phyloP scores from a whole-genome alignment of 2,797 vertebrate genomes.

The Nothura maculosa region DNA sequence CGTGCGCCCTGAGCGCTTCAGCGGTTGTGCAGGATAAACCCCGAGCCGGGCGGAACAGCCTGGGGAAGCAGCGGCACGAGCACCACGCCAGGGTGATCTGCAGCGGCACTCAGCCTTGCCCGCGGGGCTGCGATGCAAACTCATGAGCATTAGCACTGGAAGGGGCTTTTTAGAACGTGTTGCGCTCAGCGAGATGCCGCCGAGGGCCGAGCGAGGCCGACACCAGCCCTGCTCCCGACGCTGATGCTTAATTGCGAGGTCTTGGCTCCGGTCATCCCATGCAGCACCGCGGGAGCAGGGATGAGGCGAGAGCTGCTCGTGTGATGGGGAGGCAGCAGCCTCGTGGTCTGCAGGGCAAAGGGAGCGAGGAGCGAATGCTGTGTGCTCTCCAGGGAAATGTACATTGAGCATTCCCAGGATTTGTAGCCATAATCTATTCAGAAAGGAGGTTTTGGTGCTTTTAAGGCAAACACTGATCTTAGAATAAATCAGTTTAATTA shows the following conservation, averaged over 20 bases:
- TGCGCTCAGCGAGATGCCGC: neutral
- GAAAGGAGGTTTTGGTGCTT: neutral
- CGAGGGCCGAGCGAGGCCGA: neutral
- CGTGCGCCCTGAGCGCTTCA: too few species aligned
- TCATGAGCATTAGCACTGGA: neutral
- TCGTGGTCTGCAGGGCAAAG: neutral
- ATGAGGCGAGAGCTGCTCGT: neutral
- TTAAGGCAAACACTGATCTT: conserved; percentile 6
- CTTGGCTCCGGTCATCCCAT: neutral
- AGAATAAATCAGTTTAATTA: conserved; percentile 22
- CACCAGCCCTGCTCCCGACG: neutral
- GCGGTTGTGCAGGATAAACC: neutral
- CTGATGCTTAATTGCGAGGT: neutral
- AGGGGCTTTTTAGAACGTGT: neutral
- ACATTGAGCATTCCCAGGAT: neutral
- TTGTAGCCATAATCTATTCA: neutral
- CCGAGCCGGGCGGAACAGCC: neutral
- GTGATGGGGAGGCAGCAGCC: rapidly evolving
- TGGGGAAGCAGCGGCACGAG: neutral
- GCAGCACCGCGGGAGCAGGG: neutral
- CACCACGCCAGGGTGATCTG: neutral
- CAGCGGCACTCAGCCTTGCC: neutral
- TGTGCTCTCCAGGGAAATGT: neutral
- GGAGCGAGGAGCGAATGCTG: neutral
- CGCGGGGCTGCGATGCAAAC: neutral